A percentile compares a stretch with the other conserved stretches of the same genome.
Conservation (phyloP, 2,797 vertebrate species). For the Dallia pectoralis region DNA sequence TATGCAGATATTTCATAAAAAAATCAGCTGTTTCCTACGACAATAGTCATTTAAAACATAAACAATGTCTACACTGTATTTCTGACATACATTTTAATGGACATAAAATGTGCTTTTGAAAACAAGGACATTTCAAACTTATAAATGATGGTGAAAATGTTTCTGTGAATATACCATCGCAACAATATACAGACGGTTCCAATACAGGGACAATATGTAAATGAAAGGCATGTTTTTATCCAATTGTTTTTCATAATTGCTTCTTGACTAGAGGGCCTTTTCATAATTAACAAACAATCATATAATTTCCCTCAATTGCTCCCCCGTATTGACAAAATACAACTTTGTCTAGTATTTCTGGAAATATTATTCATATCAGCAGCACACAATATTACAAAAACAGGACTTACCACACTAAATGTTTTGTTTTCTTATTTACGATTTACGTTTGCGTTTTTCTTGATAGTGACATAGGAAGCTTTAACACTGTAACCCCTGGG, state of each 20-base stretch:
- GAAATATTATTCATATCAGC: background rate
- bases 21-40: no score
- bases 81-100: no score
- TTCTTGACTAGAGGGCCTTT: background rate
- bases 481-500: background rate
- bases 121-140: no score
- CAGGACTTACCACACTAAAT: background rate
- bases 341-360: background rate
- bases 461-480: background rate
- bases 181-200: background rate
- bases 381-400: background rate
- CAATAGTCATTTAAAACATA: no score
- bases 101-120: no score
- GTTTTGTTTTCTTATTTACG: constrained; percentile 1
- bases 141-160: no score
- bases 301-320: background rate
- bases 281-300: background rate
- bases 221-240: background rate
- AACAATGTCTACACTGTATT: no score
- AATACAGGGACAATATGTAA: background rate
- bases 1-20: no score
- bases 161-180: no score
- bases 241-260: background rate
- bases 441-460: background rate
- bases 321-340: background rate